A percentile compares a stretch with the other conserved stretches of the same genome.
These are phyloP conservation scores for Neocrepidodera transversa DNA, from an alignment of 2,888 invertebrate genomes.

Conservation along the genomic window DNA sequence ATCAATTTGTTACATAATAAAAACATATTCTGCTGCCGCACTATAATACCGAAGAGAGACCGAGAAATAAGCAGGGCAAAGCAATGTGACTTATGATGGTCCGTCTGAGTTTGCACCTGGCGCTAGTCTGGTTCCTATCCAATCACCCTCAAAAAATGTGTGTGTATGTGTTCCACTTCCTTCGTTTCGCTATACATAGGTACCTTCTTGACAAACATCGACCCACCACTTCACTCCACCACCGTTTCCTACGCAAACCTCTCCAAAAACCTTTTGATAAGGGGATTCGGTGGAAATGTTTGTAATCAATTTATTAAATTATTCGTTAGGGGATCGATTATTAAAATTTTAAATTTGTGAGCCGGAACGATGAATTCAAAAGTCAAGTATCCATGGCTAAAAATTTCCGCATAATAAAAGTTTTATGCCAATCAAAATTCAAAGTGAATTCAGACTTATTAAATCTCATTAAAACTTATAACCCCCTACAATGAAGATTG, in stretches of 20 bases:
- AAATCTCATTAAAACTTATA: too few relatives aligned
- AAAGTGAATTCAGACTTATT: too few relatives aligned
- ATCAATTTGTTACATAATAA: too few relatives aligned
- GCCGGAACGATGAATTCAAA: too few relatives aligned
- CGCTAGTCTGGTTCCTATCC: constrained; percentile 46
- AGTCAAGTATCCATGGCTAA: too few relatives aligned
- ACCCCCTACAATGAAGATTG: too few relatives aligned
- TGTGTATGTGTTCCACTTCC: constrained; percentile 34
- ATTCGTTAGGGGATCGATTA: neutral
- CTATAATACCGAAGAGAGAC: constrained; percentile 40
- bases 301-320: constrained; percentile 16
- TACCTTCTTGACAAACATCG: constrained; percentile 34
- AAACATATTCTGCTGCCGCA: neutral
- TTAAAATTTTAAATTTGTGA: neutral
- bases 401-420: too few relatives aligned
- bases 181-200: constrained; percentile 26
- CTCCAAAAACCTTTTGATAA: constrained; percentile 21
- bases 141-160: constrained; percentile 32
- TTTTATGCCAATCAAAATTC: too few relatives aligned
- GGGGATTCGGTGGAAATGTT: constrained; percentile 14
- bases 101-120: constrained; percentile 54
- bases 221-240: constrained; percentile 24
- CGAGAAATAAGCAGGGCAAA: constrained; percentile 18
- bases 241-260: constrained; percentile 29
- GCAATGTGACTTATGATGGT: constrained; percentile 51